Base-by-base conservation (phyloP, 2,797 vertebrate genomes). In the Lepus oiostolus region DNA sequence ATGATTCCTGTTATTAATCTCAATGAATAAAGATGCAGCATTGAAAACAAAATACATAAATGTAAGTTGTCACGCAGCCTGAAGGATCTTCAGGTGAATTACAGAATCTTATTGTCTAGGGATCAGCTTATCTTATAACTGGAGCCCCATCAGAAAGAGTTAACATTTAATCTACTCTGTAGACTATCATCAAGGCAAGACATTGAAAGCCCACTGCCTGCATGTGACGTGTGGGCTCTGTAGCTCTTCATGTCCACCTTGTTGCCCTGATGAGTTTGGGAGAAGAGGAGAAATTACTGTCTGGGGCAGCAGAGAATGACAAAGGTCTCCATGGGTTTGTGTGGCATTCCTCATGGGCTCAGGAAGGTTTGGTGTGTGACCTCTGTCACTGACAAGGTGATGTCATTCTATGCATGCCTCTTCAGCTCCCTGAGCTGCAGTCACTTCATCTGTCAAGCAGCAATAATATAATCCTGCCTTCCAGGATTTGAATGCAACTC, bases 21-120 rank as follows among this genome's bases (percentile, higher is more conserved):
- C 75, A 85, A 93, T 91, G 87, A 95, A 90, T 77, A 74, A 90
- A 95, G 71, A 90, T 67, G 71, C 75, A 38, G 50, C 19, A 7
- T 88, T 86, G 67, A 80, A 96, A 94, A 91, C 93, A 96, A 97
- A 92, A 91, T 42, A 85, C 71, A 74, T 80, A 85, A 88, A 70
- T 76, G 38, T 77, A 91, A 60, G 62, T 35, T 84, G 86, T 87
- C 80, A 26, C 26, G 7, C 8, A 86, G 92, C 84, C 52, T 58
- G 65, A 87, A 91, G 87, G 24, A 26, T 87, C 80, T 85, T 83
- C 74, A 82, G 65, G 85, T 95, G 72, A 95, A 83, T 92, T 71
- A 88, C 52, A 76, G 62, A 16, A 74, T 94, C 85, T 32, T 42
- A 60, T 63, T 87, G 83, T 93, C 71, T 72, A 10, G 28, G 42